Conservation (phyloP, 1,140 invertebrate species). For the Saxidomus purpurata region DNA sequence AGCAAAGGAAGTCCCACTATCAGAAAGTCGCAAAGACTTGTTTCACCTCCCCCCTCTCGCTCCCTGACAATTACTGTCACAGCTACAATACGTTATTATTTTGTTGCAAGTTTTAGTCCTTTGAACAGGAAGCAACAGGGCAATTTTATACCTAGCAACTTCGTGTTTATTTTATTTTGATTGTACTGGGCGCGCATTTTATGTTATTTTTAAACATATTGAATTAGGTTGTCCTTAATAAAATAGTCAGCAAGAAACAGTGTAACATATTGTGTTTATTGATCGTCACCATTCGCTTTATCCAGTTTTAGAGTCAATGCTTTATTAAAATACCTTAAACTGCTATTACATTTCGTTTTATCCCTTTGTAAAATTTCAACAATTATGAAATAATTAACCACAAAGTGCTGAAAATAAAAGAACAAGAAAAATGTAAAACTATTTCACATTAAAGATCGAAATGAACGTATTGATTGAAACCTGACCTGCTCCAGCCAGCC, state of each 20-base stretch:
- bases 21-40: too few relatives aligned
- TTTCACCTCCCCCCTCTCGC: too few relatives aligned
- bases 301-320: too few relatives aligned
- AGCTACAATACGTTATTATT: too few relatives aligned
- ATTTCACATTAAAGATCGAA: neutral
- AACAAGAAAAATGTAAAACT: neutral
- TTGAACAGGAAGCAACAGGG: neutral
- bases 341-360: too few relatives aligned
- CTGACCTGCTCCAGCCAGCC: neutral
- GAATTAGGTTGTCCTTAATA: neutral
- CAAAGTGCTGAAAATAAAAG: neutral
- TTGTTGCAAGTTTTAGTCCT: too few relatives aligned
- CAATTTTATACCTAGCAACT: neutral
- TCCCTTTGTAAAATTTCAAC: neutral
- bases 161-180: slow-evolving; percentile 7
- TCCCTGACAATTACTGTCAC: too few relatives aligned
- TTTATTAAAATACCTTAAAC: too few relatives aligned
- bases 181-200: neutral
- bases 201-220: neutral
- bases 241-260: too few relatives aligned
- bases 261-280: too few relatives aligned
- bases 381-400: neutral
- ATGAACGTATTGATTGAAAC: slow-evolving; percentile 19
- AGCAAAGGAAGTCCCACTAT: too few relatives aligned
- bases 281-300: too few relatives aligned